Conservation (phyloP, 2,888 invertebrate genomes). For the Lissonota sp. region DNA sequence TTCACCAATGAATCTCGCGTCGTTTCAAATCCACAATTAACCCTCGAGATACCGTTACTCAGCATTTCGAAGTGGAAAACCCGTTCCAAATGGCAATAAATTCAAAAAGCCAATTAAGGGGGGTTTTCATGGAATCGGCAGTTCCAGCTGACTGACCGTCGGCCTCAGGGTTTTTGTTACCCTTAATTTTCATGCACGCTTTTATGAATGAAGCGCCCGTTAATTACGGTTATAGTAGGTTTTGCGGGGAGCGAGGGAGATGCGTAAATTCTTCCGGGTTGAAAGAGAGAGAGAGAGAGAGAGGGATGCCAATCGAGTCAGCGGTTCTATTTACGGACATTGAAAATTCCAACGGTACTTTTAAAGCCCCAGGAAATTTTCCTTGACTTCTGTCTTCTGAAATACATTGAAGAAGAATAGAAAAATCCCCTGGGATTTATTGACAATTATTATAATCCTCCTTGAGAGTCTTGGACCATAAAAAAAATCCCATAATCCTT, state of each 20-base stretch:
- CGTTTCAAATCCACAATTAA: no score
- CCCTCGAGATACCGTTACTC: no score
- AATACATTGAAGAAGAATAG: not conserved
- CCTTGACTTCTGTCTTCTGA: not conserved
- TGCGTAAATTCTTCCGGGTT: not conserved
- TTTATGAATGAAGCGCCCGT: constrained; percentile 55
- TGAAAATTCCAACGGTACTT: constrained; percentile 45
- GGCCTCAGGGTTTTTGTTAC: constrained; percentile 8
- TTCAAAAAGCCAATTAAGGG: constrained; percentile 1
- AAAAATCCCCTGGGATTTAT: no score
- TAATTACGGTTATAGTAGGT: constrained; percentile 55
- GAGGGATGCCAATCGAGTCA: not conserved
- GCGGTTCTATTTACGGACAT: constrained; percentile 35
- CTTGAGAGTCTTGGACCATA: no score
- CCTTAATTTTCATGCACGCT: constrained; percentile 12
- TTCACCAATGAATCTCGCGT: no score
- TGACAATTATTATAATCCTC: no score
- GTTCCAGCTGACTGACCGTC: constrained; percentile 36
- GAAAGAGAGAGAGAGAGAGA: not conserved
- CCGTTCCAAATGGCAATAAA: not conserved
- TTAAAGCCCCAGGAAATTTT: constrained; percentile 2
- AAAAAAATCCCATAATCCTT: no score
- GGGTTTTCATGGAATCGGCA: not conserved
- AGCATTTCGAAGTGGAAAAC: no score
- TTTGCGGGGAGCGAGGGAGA: not conserved